These are phyloP conservation scores for Chionodraco myersi DNA, from an alignment of 2,113 vertebrate species.

Conservation along the genomic window DNA sequence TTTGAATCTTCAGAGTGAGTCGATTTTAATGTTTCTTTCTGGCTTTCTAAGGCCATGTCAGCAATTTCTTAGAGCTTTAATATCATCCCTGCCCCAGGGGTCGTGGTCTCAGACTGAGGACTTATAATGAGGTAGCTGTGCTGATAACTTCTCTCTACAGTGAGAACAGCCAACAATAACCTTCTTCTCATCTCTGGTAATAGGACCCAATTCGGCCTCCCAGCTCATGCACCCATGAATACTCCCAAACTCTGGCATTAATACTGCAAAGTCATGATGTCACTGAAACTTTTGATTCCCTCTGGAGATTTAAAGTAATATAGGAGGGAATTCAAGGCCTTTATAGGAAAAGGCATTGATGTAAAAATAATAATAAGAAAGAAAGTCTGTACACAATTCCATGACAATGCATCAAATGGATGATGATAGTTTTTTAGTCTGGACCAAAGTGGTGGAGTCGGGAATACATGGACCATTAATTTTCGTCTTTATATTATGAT, in stretches of 20 bases:
- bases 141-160: slow-evolving; percentile 48
- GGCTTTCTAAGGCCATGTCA: slow-evolving; percentile 56
- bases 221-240: slow-evolving; percentile 26
- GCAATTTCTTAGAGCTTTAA: slow-evolving; percentile 65
- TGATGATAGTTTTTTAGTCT: not conserved
- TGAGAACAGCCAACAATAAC: slow-evolving; percentile 44
- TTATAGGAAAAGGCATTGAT: too few relatives aligned
- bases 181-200: slow-evolving; percentile 48
- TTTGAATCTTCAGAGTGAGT: slow-evolving; percentile 18
- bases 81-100: slow-evolving; percentile 53
- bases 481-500: not conserved
- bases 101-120: slow-evolving; percentile 40
- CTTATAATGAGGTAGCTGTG: slow-evolving; percentile 52
- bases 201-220: slow-evolving; percentile 35
- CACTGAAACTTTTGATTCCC: slow-evolving; percentile 7
- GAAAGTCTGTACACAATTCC: not conserved
- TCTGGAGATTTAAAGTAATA: not conserved
- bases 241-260: slow-evolving; percentile 18
- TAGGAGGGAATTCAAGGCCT: not conserved
- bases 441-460: not conserved
- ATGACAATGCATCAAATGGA: not conserved
- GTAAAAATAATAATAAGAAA: too few relatives aligned
- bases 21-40: slow-evolving; percentile 47
- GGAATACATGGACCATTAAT: not conserved
- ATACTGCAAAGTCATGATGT: slow-evolving; percentile 25